Base-by-base conservation (phyloP, 1,140 invertebrate species). In the Drosophila dunni region DNA sequence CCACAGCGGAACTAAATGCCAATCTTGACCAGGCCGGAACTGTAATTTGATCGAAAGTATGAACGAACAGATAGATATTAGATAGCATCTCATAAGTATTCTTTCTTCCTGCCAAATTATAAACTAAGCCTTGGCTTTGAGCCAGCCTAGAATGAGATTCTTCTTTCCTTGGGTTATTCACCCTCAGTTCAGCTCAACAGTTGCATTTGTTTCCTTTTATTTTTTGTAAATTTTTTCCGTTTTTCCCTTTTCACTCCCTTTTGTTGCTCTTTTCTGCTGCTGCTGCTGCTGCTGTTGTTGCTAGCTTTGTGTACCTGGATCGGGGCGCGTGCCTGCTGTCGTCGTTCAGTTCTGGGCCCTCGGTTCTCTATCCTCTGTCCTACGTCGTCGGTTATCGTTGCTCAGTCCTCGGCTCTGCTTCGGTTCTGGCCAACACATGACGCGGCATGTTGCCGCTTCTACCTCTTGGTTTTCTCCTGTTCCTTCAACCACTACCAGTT, bases 281-380 rank as follows among this genome's bases (percentile, higher is more conserved):
- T 34, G 38, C 17, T 66, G 40, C 9, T 64, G 9, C 44, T 63
- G 20, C 15, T 67, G 24, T 56, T 68, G 42, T 29, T 51, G 36
- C 36, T 53, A 66, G 56, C 72, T 24, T 79, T 72, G 78, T 90
- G 44, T 66, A 66, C 69, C 61, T 60, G 80, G 70, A n/a, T 75
- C 82, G 61, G 79, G 86, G 86, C 86, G 86, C 86, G 86, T 90
- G 86, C 86, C 86, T 82, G 86, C 86, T 90, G 86, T 90, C 86
- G 86, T 90, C 79, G 75, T 85, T 73, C 40, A 61, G 72, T 51
- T 68, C 56, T 45, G 40, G 36, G 50, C 48, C 24, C 63, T 54
- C 50, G 44, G 15, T 65, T 61, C 66, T 60, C 24, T 29, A 6
- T 29, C 24, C 24, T 4, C 24, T 29, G 24, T 29, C 24, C 24